Evolutionary conservation across 2,113 vertebrate genomes (phyloP).

Genomic region (Hydrolagus affinis): DNA sequence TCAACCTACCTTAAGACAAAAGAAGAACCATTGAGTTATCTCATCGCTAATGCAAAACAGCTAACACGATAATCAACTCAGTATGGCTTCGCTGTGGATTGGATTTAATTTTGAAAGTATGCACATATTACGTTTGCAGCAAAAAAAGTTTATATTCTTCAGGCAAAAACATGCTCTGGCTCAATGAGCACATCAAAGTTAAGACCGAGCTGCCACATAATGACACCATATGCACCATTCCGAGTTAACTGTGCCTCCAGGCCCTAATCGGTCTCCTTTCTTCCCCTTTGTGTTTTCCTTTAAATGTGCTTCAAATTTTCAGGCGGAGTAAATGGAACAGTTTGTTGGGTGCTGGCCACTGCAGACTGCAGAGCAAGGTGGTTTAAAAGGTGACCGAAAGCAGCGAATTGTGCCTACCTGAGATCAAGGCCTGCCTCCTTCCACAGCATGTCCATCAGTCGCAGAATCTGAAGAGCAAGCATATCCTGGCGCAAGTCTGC

Average conservation of each 20-base stretch:
- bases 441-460: constrained; percentile 92
- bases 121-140: neutral
- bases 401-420: constrained; percentile 55
- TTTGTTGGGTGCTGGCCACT: neutral
- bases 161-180: constrained; percentile 18
- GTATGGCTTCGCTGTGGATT: constrained; percentile 25
- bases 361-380: constrained; percentile 13
- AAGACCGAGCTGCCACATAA: constrained; percentile 35
- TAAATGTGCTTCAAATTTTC: constrained; percentile 36
- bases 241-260: constrained; percentile 33
- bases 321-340: constrained; percentile 24
- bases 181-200: constrained; percentile 28
- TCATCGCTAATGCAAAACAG: neutral
- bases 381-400: constrained; percentile 20
- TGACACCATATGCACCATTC: constrained; percentile 23
- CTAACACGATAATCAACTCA: neutral
- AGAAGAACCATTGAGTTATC: neutral
- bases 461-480: constrained; percentile 86
- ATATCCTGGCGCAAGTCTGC: constrained; percentile 91
- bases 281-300: constrained; percentile 22
- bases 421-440: constrained; percentile 91
- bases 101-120: constrained; percentile 14
- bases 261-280: constrained; percentile 33
- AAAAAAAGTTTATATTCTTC: constrained; percentile 14
- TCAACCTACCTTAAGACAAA: neutral